Evolutionary conservation across 1,140 invertebrate genomes (phyloP).

Genomic region (Oscheius sp.): DNA sequence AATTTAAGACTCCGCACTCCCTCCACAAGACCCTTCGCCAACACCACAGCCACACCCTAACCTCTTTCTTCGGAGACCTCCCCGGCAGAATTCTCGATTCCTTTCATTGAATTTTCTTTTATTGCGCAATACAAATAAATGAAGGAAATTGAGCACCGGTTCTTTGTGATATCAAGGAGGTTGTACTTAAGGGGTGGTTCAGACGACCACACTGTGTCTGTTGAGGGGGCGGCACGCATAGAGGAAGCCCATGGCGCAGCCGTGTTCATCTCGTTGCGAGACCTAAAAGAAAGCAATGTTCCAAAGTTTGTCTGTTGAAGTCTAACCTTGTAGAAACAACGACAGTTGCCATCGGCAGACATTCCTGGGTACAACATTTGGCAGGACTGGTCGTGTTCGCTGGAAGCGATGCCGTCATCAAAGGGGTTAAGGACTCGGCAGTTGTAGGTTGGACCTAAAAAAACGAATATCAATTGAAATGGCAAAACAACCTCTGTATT

Average conservation of each 20-base stretch:
- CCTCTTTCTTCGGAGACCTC: too few relatives aligned
- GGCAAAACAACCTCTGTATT: constrained; percentile 14
- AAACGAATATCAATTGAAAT: not conserved
- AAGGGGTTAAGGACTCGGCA: constrained; percentile 48
- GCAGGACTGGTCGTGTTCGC: constrained; percentile 42
- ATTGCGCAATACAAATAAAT: too few relatives aligned
- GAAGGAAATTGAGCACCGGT: too few relatives aligned
- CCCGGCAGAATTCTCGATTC: too few relatives aligned
- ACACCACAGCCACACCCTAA: too few relatives aligned
- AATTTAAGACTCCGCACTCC: too few relatives aligned
- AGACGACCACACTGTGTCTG: not conserved
- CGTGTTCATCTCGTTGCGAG: constrained; percentile 50
- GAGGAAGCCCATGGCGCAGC: constrained; percentile 52
- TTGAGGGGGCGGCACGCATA: constrained; percentile 47
- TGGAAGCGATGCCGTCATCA: constrained; percentile 35
- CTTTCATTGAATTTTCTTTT: too few relatives aligned
- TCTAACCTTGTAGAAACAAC: constrained; percentile 48
- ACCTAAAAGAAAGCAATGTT: constrained; percentile 32
- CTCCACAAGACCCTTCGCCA: too few relatives aligned
- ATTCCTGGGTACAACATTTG: constrained; percentile 47
- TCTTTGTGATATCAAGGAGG: too few relatives aligned
- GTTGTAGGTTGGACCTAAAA: constrained; percentile 45
- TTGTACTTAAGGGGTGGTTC: not conserved
- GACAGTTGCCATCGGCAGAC: constrained; percentile 42
- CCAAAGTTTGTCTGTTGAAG: not conserved